Percentiles rank a stretch among this genome's conserved stretches.
These are phyloP conservation scores for Tanytarsus gracilentus DNA, from an alignment of 2,888 invertebrate genomes.

Conservation along the genomic window DNA sequence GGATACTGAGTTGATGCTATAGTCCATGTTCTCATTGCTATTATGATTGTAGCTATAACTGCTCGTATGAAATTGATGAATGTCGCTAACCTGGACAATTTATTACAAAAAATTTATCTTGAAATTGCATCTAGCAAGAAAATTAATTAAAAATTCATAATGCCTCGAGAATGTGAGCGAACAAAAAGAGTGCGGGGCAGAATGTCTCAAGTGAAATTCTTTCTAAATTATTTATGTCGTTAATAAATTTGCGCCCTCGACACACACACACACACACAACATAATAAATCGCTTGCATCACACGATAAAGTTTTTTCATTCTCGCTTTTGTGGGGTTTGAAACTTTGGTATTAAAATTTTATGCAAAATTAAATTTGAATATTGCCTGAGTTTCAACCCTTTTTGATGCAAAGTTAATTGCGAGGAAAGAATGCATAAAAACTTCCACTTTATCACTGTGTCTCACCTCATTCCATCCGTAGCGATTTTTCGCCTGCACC, in stretches of 20 bases:
- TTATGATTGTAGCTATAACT: conserved; percentile 47
- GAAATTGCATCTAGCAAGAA: not conserved
- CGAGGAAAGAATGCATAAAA: not conserved
- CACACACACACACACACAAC: too few species aligned
- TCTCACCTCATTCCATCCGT: conserved; percentile 60
- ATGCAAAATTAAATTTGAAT: not conserved
- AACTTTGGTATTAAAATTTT: too few species aligned
- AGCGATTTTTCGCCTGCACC: conserved; percentile 64
- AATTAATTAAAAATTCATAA: conserved; percentile 10
- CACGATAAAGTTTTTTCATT: conserved; percentile 16
- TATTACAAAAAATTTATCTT: too few species aligned
- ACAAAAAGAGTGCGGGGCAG: not conserved
- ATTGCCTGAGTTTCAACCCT: not conserved
- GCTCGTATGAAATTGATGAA: conserved; percentile 62
- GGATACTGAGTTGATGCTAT: conserved; percentile 39
- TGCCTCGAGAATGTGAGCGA: not conserved
- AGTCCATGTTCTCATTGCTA: conserved; percentile 43
- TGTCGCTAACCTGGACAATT: conserved; percentile 57
- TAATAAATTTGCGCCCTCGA: conserved; percentile 16
- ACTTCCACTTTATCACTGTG: not conserved
- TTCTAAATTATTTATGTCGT: conserved; percentile 26
- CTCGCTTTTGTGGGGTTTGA: not conserved
- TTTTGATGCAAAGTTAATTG: conserved; percentile 6
- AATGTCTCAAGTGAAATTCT: not conserved
- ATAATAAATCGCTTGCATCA: conserved; percentile 20